Conservation (phyloP, 2,113 vertebrate species). For the Cochlearius cochlearius region DNA sequence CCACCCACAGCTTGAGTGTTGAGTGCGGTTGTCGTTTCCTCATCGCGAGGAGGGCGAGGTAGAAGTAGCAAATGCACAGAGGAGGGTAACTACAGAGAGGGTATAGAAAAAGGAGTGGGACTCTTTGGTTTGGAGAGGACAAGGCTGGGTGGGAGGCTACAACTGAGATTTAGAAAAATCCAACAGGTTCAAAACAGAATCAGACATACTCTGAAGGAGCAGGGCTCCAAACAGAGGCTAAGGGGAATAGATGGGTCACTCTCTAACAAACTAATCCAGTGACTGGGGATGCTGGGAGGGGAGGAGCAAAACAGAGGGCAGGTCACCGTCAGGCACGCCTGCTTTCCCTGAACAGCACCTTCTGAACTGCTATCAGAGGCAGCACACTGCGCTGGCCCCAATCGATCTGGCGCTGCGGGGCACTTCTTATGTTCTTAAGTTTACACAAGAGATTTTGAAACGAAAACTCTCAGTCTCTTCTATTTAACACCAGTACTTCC, state of each 20-base stretch:
- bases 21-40: fast-evolving
- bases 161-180: neutral
- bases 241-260: neutral
- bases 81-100: neutral
- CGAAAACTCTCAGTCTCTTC: neutral
- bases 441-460: neutral
- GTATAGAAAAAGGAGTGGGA: neutral
- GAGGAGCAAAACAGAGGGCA: neutral
- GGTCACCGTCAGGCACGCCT: neutral
- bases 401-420: neutral
- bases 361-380: neutral
- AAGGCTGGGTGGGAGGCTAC: neutral
- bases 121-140: neutral
- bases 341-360: neutral
- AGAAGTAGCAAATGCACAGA: neutral
- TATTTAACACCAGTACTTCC: neutral
- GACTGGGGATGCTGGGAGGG: too few species aligned
- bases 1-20: neutral
- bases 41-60: neutral
- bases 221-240: neutral
- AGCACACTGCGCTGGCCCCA: neutral
- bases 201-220: neutral
- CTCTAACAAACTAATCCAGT: neutral
- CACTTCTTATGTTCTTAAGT: neutral
- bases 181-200: neutral